Evolutionary conservation across 92 coral and sea anemone species (phyloP).

Genomic region (Zoanthus gigantus): DNA sequence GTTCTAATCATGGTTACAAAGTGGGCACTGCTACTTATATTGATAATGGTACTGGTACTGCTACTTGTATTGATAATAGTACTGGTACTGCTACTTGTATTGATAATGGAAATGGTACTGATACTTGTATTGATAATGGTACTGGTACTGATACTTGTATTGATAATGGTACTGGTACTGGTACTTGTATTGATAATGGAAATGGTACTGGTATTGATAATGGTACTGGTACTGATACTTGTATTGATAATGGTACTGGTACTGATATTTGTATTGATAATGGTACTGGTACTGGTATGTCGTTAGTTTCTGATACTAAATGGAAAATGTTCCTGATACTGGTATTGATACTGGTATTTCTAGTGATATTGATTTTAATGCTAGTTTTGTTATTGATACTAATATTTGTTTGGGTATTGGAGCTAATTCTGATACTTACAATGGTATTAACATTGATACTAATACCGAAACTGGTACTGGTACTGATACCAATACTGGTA

Average conservation of each 20-base stretch:
- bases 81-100: background rate
- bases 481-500: background rate
- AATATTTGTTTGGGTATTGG: background rate
- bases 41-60: background rate
- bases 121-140: background rate
- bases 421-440: background rate
- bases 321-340: background rate
- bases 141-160: background rate
- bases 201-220: background rate
- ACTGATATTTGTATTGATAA: background rate
- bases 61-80: background rate
- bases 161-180: background rate
- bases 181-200: background rate
- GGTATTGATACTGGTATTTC: background rate
- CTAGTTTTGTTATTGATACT: background rate
- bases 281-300: background rate
- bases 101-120: background rate
- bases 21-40: background rate
- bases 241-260: background rate
- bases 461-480: background rate
- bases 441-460: background rate
- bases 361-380: background rate
- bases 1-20: background rate
- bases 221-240: background rate
- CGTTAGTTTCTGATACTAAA: background rate